These are phyloP conservation scores for Coreius guichenoti DNA, from an alignment of 2,797 vertebrate genomes.

Conservation along the genomic window DNA sequence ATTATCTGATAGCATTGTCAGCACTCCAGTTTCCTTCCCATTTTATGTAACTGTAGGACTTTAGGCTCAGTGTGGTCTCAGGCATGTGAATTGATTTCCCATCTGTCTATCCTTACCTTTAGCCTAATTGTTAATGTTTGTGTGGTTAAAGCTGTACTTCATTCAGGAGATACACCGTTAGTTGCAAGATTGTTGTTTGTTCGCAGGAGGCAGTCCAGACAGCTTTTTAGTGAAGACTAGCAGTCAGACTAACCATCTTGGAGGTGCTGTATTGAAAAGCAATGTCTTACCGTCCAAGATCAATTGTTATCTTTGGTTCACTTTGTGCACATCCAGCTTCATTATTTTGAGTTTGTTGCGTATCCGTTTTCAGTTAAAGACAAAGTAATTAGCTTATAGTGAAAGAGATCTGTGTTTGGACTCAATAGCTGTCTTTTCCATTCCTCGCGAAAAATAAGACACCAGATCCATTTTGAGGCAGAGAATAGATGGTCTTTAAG, in stretches of 20 bases:
- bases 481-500: constrained; percentile 5
- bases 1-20: background rate
- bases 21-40: background rate
- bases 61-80: background rate
- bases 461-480: background rate
- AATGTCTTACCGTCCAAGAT: constrained; percentile 16
- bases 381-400: background rate
- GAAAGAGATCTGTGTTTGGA: background rate
- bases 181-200: constrained; percentile 7
- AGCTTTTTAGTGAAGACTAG: constrained; percentile 61
- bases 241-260: constrained; percentile 59
- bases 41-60: background rate
- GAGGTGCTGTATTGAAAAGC: constrained; percentile 46
- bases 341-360: background rate
- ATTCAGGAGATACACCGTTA: background rate
- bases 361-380: constrained; percentile 11
- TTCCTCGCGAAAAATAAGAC: constrained; percentile 2
- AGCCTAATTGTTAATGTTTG: background rate
- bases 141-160: constrained; percentile 17
- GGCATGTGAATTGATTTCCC: background rate
- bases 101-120: background rate
- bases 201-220: constrained; percentile 50
- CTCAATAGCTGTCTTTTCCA: constrained; percentile 13
- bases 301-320: constrained; percentile 10
- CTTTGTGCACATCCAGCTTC: background rate